phyloP scores from a whole-genome alignment of 1,140 invertebrate genomes.

The Papilio glaucus region DNA sequence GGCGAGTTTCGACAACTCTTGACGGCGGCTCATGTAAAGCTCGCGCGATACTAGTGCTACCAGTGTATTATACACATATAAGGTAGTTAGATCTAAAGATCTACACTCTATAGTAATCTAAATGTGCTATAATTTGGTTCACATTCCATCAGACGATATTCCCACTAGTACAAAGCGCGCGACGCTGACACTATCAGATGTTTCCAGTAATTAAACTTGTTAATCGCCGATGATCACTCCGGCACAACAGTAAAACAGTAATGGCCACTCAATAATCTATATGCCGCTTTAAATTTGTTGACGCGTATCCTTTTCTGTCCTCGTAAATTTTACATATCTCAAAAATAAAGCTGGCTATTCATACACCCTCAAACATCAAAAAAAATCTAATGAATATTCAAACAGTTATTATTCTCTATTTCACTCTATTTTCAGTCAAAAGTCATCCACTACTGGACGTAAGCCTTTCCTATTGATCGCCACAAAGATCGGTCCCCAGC shows the following conservation, averaged over 20 bases:
- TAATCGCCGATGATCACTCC: constrained; percentile 53
- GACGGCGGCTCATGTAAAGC: too few species aligned
- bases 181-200: constrained; percentile 25
- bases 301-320: constrained; percentile 52
- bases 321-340: constrained; percentile 58
- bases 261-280: constrained; percentile 54
- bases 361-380: neutral
- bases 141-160: constrained; percentile 41
- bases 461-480: too few species aligned
- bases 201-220: constrained; percentile 49
- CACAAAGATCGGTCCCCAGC: too few species aligned
- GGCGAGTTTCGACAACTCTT: too few species aligned
- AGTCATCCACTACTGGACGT: too few species aligned
- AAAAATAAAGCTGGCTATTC: constrained; percentile 42
- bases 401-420: too few species aligned
- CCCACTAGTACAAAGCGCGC: constrained; percentile 43
- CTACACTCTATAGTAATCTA: too few species aligned
- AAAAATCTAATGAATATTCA: neutral
- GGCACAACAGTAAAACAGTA: constrained; percentile 52
- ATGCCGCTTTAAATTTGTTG: constrained; percentile 53
- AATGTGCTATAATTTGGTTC: neutral
- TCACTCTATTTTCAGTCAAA: too few species aligned
- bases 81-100: too few species aligned
- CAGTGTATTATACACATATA: too few species aligned
- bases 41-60: too few species aligned